Evolutionary conservation across 2,797 vertebrate genomes (phyloP).

Genomic region (Eurystomus glaucurus): DNA sequence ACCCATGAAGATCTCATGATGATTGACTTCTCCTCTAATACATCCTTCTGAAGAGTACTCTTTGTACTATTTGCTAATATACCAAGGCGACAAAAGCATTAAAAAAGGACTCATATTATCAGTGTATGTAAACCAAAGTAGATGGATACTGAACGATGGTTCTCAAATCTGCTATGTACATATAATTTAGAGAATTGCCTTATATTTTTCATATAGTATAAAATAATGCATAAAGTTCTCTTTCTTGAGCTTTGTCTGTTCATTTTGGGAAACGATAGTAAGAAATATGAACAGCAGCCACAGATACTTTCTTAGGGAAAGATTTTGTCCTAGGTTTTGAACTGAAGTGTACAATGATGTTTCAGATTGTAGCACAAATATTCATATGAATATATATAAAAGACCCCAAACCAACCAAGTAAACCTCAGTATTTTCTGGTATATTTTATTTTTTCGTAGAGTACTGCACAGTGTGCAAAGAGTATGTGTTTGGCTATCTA

Average conservation of each 20-base stretch:
- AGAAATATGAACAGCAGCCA: neutral
- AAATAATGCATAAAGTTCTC: neutral
- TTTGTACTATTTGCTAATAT: neutral
- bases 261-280: neutral
- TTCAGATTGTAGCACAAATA: neutral
- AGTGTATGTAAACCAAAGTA: neutral
- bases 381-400: neutral
- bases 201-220: neutral
- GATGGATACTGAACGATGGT: fast-evolving
- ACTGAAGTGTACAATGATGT: neutral
- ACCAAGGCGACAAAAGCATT: neutral
- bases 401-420: neutral
- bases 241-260: neutral
- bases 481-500: neutral
- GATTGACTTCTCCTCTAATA: neutral
- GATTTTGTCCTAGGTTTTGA: neutral
- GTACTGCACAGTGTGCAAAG: neutral
- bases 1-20: neutral
- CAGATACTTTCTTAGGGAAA: neutral
- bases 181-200: neutral
- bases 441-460: neutral
- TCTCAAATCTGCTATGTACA: neutral
- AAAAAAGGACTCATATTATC: neutral
- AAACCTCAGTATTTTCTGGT: neutral
- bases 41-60: neutral